A percentile compares a stretch with the other conserved stretches of the same genome.
These are phyloP conservation scores for Lasioglossum baleicum DNA, from an alignment of 1,140 invertebrate genomes.

Conservation along the genomic window DNA sequence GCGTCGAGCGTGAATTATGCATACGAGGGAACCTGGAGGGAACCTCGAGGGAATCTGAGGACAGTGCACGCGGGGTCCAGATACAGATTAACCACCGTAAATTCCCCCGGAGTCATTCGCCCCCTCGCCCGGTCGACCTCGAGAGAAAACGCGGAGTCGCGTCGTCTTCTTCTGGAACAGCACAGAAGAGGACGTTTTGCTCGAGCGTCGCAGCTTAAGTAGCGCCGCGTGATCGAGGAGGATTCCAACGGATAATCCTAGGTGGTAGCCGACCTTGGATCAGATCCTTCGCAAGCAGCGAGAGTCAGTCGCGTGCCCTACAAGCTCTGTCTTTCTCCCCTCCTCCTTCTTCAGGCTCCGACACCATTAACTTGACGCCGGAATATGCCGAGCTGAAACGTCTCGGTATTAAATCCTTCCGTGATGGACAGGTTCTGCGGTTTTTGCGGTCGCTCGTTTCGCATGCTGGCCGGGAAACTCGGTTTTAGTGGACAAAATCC, in stretches of 20 bases:
- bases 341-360: conserved; percentile 8
- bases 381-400: conserved; percentile 18
- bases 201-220: conserved; percentile 36
- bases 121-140: conserved; percentile 56
- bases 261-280: conserved; percentile 55
- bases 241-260: conserved; percentile 62
- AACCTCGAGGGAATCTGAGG: not conserved
- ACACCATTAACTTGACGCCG: conserved; percentile 43
- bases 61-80: conserved; percentile 35
- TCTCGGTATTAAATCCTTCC: not conserved
- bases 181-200: conserved; percentile 49
- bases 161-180: not conserved
- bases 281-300: conserved; percentile 35
- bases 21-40: not conserved
- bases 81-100: conserved; percentile 52
- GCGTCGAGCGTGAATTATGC: conserved; percentile 41
- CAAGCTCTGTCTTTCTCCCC: not conserved
- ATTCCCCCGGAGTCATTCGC: conserved; percentile 53
- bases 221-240: conserved; percentile 55
- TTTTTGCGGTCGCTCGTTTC: too few relatives aligned
- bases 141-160: not conserved
- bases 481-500: too few relatives aligned
- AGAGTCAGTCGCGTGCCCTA: conserved; percentile 60
- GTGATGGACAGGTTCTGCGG: not conserved
- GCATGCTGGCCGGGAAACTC: too few relatives aligned